Evolutionary conservation across 2,113 vertebrate species (phyloP).

Genomic region (Limanda limanda): DNA sequence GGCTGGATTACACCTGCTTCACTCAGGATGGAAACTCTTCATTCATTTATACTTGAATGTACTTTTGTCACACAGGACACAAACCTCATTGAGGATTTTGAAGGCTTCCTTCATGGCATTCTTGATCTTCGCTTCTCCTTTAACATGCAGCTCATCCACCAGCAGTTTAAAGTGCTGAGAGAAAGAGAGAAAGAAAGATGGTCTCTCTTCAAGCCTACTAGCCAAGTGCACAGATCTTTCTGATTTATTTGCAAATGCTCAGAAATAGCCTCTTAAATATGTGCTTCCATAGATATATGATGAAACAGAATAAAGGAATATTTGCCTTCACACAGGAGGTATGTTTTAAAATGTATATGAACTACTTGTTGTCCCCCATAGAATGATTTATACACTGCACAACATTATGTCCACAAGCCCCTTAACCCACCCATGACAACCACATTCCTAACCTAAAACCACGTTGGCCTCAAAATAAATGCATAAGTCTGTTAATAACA

Average conservation of each 20-base stretch:
- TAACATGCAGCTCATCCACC: conserved; percentile 91
- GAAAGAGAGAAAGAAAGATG: not conserved
- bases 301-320: not conserved
- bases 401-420: too few relatives aligned
- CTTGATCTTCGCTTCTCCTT: conserved; percentile 91
- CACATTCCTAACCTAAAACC: too few relatives aligned
- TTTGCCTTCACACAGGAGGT: too few relatives aligned
- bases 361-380: too few relatives aligned
- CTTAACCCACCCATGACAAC: too few relatives aligned
- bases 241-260: not conserved
- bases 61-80: not conserved
- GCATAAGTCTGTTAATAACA: too few relatives aligned
- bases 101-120: conserved; percentile 94
- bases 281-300: not conserved
- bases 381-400: too few relatives aligned
- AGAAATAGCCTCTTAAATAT: not conserved
- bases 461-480: too few relatives aligned
- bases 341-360: too few relatives aligned
- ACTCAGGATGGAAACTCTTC: not conserved
- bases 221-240: too few relatives aligned
- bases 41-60: not conserved
- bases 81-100: conserved; percentile 91
- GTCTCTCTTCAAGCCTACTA: too few relatives aligned
- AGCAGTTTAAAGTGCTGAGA: conserved; percentile 93
- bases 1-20: not conserved